phyloP scores from a whole-genome alignment of 2,797 vertebrate species.

The Caiman crocodilus region DNA sequence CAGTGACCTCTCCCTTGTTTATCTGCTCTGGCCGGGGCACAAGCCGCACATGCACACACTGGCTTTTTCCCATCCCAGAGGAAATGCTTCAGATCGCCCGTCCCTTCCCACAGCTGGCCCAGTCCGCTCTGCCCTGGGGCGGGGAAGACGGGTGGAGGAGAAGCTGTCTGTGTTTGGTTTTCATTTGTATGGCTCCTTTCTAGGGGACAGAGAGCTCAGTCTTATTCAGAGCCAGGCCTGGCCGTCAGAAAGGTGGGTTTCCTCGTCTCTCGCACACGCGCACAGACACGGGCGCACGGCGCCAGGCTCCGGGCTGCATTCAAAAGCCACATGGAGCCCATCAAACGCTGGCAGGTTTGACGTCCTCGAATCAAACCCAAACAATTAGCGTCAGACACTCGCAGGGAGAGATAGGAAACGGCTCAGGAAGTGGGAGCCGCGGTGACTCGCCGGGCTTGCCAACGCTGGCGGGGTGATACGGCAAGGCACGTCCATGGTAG shows the following conservation, averaged over 20 bases:
- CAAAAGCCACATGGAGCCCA: not conserved
- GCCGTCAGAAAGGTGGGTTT: not conserved
- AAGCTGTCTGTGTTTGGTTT: not conserved
- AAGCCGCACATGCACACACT: not conserved
- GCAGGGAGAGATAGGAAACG: not conserved
- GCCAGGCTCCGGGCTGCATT: not conserved
- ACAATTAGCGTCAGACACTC: not conserved
- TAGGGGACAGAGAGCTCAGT: not conserved
- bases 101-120: not conserved
- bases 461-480: not conserved
- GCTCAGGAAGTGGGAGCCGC: not conserved
- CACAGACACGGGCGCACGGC: not conserved
- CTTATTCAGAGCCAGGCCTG: not conserved
- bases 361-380: not conserved
- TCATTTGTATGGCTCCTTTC: not conserved
- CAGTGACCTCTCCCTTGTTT: slow-evolving; percentile 51
- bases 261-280: fast-evolving
- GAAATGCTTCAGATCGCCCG: not conserved
- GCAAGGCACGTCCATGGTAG: not conserved
- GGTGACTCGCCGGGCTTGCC: not conserved
- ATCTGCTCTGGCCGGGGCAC: not conserved
- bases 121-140: not conserved
- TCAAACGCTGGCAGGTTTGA: not conserved
- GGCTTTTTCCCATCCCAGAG: not conserved
- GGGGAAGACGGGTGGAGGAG: not conserved